Evolutionary conservation across 2,797 vertebrate genomes (phyloP).

Genomic region (Pangasius krempfi): DNA sequence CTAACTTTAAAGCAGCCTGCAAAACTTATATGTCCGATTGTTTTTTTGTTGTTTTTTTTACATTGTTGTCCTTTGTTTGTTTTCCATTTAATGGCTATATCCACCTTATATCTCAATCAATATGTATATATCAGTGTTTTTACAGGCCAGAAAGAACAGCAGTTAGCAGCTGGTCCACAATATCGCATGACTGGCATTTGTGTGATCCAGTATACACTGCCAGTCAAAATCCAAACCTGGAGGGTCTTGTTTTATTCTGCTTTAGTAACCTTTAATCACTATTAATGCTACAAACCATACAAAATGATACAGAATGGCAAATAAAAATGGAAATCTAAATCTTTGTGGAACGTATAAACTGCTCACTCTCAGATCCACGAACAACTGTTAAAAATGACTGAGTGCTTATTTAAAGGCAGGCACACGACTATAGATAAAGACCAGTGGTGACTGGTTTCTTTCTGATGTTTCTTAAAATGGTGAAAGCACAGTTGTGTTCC

Average conservation of each 20-base stretch:
- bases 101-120: background rate
- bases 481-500: background rate
- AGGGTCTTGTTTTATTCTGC: background rate
- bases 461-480: background rate
- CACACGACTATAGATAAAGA: no score
- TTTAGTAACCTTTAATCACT: background rate
- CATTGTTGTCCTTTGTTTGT: background rate
- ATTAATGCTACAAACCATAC: background rate
- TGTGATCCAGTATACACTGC: background rate
- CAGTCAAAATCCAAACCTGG: background rate
- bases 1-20: background rate
- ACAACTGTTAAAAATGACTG: background rate
- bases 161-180: background rate
- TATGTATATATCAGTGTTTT: background rate
- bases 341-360: background rate
- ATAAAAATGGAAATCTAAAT: background rate
- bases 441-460: no score
- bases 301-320: background rate
- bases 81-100: background rate
- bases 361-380: background rate
- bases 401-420: background rate
- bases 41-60: background rate
- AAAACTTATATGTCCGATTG: background rate
- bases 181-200: background rate
- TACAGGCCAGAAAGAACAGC: background rate